These are phyloP conservation scores for Mixornis gularis DNA, from an alignment of 2,113 vertebrate species.

Conservation along the genomic window DNA sequence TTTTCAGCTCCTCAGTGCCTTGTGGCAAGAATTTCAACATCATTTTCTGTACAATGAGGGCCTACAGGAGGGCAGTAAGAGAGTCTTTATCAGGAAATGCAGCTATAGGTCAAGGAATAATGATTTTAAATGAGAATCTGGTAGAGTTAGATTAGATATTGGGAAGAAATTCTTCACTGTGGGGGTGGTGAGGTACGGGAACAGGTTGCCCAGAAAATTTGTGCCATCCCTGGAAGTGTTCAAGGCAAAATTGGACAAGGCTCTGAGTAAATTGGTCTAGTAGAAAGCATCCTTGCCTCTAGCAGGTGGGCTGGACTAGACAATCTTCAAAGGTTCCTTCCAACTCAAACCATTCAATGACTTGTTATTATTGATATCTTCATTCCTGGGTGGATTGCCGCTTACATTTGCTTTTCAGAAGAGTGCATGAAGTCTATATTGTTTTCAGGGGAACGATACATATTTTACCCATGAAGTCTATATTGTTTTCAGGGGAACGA, in stretches of 20 bases:
- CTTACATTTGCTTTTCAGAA: not conserved
- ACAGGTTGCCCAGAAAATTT: not conserved
- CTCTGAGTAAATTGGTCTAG: not conserved
- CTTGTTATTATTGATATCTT: not conserved
- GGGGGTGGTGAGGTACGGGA: not conserved
- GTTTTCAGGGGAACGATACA: not conserved
- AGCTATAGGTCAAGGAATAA: not conserved
- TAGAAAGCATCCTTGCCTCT: not conserved
- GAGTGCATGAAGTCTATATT: not conserved
- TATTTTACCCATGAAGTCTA: not conserved
- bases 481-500: not conserved
- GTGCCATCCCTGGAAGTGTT: too few species aligned
- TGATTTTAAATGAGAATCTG: not conserved
- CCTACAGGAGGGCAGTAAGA: not conserved
- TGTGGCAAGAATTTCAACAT: not conserved
- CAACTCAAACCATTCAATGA: not conserved
- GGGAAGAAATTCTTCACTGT: not conserved
- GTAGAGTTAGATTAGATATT: not conserved
- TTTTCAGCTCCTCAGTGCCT: not conserved
- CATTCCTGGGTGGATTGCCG: not conserved
- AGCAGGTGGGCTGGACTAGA: accelerated
- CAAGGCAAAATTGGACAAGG: not conserved
- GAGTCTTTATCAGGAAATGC: not conserved
- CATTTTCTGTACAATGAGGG: not conserved
- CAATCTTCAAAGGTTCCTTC: not conserved